phyloP scores from a whole-genome alignment of 2,113 vertebrate genomes.

The Macaca mulatta region DNA sequence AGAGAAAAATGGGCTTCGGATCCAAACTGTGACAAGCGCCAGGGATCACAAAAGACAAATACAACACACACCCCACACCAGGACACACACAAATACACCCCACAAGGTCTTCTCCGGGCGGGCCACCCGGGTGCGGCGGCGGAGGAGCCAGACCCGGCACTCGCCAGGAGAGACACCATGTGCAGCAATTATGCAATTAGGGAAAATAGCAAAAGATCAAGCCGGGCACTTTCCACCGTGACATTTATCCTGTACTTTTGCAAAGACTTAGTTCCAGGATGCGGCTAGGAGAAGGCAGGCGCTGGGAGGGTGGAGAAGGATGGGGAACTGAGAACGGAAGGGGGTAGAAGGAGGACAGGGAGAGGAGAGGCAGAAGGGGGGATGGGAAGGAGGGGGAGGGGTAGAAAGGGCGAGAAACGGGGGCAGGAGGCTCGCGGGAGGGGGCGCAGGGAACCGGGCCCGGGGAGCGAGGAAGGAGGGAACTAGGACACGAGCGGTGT shows the following conservation, averaged over 20 bases:
- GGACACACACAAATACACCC: background rate
- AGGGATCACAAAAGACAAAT: constrained; percentile 70
- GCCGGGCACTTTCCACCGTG: constrained; percentile 67
- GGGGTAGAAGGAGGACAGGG: background rate
- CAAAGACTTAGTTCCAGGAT: constrained; percentile 71
- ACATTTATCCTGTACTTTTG: constrained; percentile 69
- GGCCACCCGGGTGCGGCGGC: background rate
- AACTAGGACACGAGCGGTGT: constrained; percentile 50
- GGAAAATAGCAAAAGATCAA: constrained; percentile 54
- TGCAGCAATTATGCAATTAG: constrained; percentile 73
- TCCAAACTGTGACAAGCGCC: constrained; percentile 62
- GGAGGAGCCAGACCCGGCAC: background rate
- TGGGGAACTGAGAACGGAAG: constrained; percentile 43
- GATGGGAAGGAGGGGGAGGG: background rate
- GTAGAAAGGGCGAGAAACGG: constrained; percentile 39
- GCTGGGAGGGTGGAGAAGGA: background rate
- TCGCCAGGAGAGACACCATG: constrained; percentile 60
- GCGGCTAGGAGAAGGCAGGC: background rate
- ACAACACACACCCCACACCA: constrained; percentile 16
- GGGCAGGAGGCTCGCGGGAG: constrained; percentile 32
- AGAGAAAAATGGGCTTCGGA: constrained; percentile 51
- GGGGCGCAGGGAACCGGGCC: background rate
- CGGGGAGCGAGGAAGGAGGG: background rate
- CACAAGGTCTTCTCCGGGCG: constrained; percentile 17
- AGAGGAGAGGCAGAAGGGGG: background rate